Evolutionary conservation across 2,888 invertebrate genomes (phyloP).

Genomic region (Leptothorax acervorum): DNA sequence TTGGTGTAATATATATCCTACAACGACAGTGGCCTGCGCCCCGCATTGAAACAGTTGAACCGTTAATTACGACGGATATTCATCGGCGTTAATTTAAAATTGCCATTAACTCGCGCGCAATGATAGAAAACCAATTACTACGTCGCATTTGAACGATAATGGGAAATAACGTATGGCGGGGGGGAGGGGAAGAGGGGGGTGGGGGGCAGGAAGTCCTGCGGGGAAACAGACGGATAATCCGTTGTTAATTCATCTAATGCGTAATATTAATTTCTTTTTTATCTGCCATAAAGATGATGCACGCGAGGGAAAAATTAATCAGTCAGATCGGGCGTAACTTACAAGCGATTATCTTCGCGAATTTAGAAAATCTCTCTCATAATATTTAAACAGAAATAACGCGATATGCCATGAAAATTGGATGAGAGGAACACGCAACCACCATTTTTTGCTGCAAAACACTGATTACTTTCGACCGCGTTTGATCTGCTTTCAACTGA

Average conservation of each 20-base stretch:
- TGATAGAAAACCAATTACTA: constrained; percentile 48
- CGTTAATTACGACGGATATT: constrained; percentile 40
- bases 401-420: background rate
- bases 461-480: background rate
- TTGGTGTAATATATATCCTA: background rate
- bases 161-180: constrained; percentile 9
- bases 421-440: background rate
- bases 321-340: background rate
- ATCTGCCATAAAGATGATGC: background rate
- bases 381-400: background rate
- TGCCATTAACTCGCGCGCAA: constrained; percentile 33
- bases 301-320: background rate
- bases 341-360: background rate
- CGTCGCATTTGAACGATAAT: constrained; percentile 23
- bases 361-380: background rate
- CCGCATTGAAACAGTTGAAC: constrained; percentile 29
- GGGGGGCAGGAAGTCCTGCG: background rate
- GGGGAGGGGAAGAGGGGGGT: background rate
- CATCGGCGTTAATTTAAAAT: constrained; percentile 41
- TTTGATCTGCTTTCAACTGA: background rate
- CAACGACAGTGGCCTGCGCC: background rate
- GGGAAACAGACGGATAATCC: background rate
- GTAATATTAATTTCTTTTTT: background rate
- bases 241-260: constrained; percentile 1
- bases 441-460: background rate